A percentile compares a stretch with the other conserved stretches of the same genome.
Conservation (phyloP, 2,113 vertebrate species). For the Rhynchomys soricoides region DNA sequence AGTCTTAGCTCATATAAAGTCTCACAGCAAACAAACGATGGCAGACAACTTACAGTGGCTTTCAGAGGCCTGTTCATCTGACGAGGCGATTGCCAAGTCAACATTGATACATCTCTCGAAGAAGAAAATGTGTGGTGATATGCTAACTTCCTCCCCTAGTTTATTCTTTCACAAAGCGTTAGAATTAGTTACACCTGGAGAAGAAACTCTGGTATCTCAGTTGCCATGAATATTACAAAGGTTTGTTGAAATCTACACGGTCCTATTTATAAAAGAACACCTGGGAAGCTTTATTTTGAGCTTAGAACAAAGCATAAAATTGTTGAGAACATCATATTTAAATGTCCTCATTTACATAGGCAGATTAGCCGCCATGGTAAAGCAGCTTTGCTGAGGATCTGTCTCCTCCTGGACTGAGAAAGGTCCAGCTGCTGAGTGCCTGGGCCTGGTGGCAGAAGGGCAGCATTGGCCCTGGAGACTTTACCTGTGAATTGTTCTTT, state of each 20-base stretch:
- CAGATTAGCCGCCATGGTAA: slow-evolving; percentile 7
- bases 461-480: too few relatives aligned
- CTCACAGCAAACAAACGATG: neutral
- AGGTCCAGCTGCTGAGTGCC: neutral
- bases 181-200: slow-evolving; percentile 52
- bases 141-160: slow-evolving; percentile 51
- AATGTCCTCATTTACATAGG: slow-evolving; percentile 71
- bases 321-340: slow-evolving; percentile 74
- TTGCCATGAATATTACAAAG: slow-evolving; percentile 77
- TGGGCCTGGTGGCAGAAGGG: too few relatives aligned
- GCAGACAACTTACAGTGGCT: slow-evolving; percentile 43
- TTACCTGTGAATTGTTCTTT: neutral
- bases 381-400: slow-evolving; percentile 27
- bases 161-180: slow-evolving; percentile 50
- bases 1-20: slow-evolving; percentile 54
- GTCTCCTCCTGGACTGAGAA: neutral
- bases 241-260: slow-evolving; percentile 72
- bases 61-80: slow-evolving; percentile 54
- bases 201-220: slow-evolving; percentile 56
- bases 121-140: slow-evolving; percentile 29
- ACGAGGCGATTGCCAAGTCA: slow-evolving; percentile 15
- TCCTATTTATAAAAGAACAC: slow-evolving; percentile 80
- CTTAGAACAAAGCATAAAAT: slow-evolving; percentile 77
- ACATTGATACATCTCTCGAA: slow-evolving; percentile 23
- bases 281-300: slow-evolving; percentile 79